Evolutionary conservation across 2,113 vertebrate species (phyloP).

Genomic region (Xiphophorus couchianus): DNA sequence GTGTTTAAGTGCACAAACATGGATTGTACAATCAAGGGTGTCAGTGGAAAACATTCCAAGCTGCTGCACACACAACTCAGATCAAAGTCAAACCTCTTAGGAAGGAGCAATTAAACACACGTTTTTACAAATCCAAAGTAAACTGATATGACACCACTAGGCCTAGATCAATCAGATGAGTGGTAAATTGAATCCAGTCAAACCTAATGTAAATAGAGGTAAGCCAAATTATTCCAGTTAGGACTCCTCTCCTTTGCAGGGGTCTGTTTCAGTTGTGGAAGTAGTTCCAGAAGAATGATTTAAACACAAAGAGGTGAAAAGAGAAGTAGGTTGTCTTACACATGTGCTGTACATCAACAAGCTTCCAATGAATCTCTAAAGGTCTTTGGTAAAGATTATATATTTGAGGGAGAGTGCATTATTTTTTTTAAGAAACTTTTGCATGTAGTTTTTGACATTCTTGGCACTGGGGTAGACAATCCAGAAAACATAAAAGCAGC

Average conservation of each 20-base stretch:
- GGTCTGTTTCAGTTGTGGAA: conserved; percentile 9
- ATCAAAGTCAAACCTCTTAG: conserved; percentile 45
- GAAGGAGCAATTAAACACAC: conserved; percentile 18
- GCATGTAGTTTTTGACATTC: neutral
- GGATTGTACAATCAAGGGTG: neutral
- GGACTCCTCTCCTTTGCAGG: conserved; percentile 24
- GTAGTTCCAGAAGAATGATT: conserved; percentile 20
- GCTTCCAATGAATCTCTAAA: neutral
- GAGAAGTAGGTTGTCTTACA: neutral
- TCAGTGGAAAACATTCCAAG: conserved; percentile 16
- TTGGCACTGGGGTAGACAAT: neutral
- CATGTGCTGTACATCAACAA: neutral
- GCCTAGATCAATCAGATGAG: conserved; percentile 19
- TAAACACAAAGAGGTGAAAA: conserved; percentile 32
- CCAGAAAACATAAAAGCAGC: neutral
- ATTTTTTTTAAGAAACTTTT: neutral
- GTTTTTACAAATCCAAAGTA: conserved; percentile 44
- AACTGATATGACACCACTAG: conserved; percentile 33
- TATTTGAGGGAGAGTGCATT: neutral
- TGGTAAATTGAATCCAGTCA: conserved; percentile 32
- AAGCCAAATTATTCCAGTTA: conserved; percentile 59
- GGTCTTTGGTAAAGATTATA: too few species aligned
- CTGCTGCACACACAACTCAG: conserved; percentile 33
- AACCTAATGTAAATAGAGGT: conserved; percentile 51
- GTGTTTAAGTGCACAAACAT: neutral